Percentiles rank a stretch among this genome's conserved stretches.
Conservation (phyloP, 2,888 invertebrate genomes). For the Platynereis dumerilii region DNA sequence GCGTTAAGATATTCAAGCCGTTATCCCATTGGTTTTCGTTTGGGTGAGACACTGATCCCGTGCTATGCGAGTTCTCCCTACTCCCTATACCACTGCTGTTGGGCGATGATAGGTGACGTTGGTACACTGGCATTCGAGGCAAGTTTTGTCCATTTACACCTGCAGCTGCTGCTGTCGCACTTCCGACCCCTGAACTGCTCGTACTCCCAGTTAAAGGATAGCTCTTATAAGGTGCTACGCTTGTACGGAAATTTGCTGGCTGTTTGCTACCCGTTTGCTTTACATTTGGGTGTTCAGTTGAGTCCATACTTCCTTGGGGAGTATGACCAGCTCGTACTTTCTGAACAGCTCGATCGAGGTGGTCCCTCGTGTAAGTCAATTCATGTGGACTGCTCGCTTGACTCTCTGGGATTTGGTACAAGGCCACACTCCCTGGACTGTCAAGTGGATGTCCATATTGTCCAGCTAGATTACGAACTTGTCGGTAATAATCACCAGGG, state of each 20-base stretch:
- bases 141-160: no score
- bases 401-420: conserved; percentile 1
- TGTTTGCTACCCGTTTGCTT: not conserved
- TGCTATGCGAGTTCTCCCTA: conserved; percentile 5
- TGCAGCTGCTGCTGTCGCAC: not conserved
- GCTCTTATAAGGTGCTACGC: conserved; percentile 2
- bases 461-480: not conserved
- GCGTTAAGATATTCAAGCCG: not conserved
- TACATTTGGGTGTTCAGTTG: not conserved
- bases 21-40: not conserved
- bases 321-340: not conserved
- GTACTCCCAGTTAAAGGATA: not conserved
- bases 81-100: conserved; percentile 5
- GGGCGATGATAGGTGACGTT: not conserved
- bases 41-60: not conserved
- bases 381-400: not conserved
- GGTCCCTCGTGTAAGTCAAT: conserved; percentile 1
- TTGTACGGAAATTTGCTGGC: not conserved
- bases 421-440: not conserved
- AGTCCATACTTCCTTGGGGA: not conserved
- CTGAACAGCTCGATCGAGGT: not conserved
- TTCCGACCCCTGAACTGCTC: conserved; percentile 8
- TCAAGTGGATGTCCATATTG: not conserved
- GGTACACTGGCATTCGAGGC: not conserved
- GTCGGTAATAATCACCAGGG: not conserved